These are phyloP conservation scores for Erithacus rubecula DNA, from an alignment of 2,797 vertebrate genomes.

Conservation along the genomic window DNA sequence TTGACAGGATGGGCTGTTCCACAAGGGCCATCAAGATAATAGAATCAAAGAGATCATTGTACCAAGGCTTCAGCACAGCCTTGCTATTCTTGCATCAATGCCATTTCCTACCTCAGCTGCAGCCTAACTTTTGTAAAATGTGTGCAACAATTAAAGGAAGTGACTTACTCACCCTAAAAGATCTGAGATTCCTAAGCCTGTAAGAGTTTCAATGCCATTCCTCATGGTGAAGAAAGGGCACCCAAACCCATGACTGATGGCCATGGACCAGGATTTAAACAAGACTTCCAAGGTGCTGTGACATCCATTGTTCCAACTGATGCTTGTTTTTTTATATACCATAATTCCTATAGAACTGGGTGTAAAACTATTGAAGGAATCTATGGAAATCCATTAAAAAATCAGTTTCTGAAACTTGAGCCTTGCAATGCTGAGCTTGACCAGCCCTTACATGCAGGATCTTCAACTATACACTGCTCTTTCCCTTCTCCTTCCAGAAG, in stretches of 20 bases:
- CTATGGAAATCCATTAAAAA: background rate
- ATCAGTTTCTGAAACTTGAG: background rate
- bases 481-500: background rate
- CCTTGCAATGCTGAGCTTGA: background rate
- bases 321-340: rapidly evolving
- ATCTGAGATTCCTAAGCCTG: background rate
- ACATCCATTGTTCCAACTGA: background rate
- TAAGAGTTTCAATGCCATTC: background rate
- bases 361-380: background rate
- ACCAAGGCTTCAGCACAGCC: background rate
- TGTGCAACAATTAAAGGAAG: background rate
- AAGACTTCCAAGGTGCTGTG: background rate
- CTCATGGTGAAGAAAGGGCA: background rate
- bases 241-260: background rate
- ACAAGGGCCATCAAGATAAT: background rate
- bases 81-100: background rate
- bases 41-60: background rate
- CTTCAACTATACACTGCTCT: background rate
- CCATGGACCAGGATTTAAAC: background rate
- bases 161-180: background rate
- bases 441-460: background rate
- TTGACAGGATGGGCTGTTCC: background rate
- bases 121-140: background rate
- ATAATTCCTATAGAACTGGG: background rate
- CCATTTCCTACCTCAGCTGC: background rate